These are phyloP conservation scores for Incurvaria masculella DNA, from an alignment of 2,888 invertebrate species.

Conservation along the genomic window DNA sequence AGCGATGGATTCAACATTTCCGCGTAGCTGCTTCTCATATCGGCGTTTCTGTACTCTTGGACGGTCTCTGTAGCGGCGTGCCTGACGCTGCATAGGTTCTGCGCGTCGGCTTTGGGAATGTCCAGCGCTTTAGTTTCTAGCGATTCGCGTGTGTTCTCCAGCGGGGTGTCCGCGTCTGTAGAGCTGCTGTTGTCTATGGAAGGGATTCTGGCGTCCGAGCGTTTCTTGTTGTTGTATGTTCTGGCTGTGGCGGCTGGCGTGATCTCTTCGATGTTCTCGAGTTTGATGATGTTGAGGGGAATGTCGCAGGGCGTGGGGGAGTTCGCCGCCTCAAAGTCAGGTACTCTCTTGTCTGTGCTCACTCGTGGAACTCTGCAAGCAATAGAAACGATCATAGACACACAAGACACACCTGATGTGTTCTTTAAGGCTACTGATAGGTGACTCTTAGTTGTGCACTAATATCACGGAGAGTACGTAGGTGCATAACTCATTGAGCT, in stretches of 20 bases:
- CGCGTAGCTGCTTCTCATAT: not conserved
- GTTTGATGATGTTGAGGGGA: not conserved
- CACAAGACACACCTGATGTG: too few relatives aligned
- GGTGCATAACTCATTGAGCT: too few relatives aligned
- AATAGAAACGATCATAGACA: too few relatives aligned
- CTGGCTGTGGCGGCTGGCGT: not conserved
- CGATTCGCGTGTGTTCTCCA: constrained; percentile 21
- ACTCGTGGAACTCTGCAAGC: not conserved
- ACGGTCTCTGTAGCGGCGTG: not conserved
- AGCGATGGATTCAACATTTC: constrained; percentile 26
- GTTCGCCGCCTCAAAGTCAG: not conserved
- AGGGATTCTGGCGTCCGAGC: constrained; percentile 16
- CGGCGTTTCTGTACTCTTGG: not conserved
- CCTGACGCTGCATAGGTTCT: not conserved
- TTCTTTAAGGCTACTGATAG: too few relatives aligned
- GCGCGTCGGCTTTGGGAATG: constrained; percentile 3
- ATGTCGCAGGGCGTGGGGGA: not conserved
- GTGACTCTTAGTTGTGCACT: too few relatives aligned
- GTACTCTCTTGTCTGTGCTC: not conserved
- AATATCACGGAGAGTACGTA: too few relatives aligned
- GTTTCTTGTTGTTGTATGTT: not conserved
- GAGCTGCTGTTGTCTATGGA: not conserved
- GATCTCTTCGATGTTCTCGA: not conserved
- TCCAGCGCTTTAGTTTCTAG: constrained; percentile 36
- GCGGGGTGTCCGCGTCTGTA: not conserved